A percentile compares a stretch with the other conserved stretches of the same genome.
Evolutionary conservation across 1,140 invertebrate species (phyloP).

Genomic region (Ridgeia piscesae): DNA sequence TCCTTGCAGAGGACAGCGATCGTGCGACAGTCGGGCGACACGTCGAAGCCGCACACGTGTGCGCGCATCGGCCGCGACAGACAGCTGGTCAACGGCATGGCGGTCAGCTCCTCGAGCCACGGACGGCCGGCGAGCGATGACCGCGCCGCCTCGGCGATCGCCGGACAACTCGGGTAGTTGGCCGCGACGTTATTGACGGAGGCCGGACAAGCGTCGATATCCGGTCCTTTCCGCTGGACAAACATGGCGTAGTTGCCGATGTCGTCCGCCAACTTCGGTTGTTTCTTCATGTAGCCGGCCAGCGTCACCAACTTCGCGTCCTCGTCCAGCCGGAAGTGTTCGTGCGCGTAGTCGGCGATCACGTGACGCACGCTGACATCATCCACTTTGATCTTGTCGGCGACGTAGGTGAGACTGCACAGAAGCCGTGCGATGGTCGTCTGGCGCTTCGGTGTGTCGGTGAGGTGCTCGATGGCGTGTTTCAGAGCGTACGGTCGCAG

Average conservation of each 20-base stretch:
- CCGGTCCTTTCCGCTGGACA: not conserved
- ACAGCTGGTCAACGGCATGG: not conserved
- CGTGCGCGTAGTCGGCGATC: conserved; percentile 19
- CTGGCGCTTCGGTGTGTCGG: conserved; percentile 20
- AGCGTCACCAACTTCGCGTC: conserved; percentile 16
- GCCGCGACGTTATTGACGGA: conserved; percentile 22
- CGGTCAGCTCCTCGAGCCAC: conserved; percentile 25
- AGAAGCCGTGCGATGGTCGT: conserved; percentile 19
- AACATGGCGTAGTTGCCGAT: conserved; percentile 21
- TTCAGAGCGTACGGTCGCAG: conserved; percentile 24
- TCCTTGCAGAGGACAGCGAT: conserved; percentile 18
- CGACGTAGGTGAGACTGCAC: conserved; percentile 22
- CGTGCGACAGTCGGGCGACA: conserved; percentile 10
- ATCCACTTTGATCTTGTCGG: conserved; percentile 7
- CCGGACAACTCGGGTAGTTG: conserved; percentile 18
- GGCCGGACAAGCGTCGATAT: conserved; percentile 11
- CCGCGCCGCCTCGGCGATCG: conserved; percentile 19
- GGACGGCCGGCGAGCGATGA: not conserved
- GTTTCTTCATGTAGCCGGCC: conserved; percentile 23
- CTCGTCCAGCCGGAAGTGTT: not conserved
- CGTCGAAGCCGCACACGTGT: conserved; percentile 2
- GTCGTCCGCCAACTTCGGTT: conserved; percentile 17
- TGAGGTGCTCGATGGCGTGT: conserved; percentile 24
- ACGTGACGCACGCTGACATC: conserved; percentile 16
- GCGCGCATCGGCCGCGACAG: not conserved